Evolutionary conservation across 2,888 invertebrate genomes (phyloP).

Genomic region (Athalia circularis): DNA sequence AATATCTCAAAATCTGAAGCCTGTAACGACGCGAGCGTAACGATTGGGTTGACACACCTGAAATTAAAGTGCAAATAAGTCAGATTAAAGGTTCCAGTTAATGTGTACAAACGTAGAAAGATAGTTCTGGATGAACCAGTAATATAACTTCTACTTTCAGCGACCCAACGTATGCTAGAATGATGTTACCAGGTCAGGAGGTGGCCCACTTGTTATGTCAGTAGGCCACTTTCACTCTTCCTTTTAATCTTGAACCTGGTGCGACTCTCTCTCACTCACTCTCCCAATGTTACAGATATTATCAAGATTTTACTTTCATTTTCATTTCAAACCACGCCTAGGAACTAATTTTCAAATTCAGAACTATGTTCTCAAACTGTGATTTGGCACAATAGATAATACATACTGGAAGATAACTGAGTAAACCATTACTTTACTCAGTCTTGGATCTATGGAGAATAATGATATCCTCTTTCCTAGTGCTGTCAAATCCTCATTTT

Average conservation of each 20-base stretch:
- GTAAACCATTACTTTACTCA: slow-evolving; percentile 79
- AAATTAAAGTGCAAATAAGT: slow-evolving; percentile 43
- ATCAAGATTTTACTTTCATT: slow-evolving; percentile 13
- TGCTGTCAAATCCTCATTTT: slow-evolving; percentile 79
- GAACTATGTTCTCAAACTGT: neutral
- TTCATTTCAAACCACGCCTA: neutral
- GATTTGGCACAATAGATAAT: neutral
- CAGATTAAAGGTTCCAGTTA: slow-evolving; percentile 3
- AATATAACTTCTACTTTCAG: slow-evolving; percentile 25
- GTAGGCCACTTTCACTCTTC: slow-evolving; percentile 37
- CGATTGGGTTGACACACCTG: slow-evolving; percentile 76
- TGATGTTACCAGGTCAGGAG: slow-evolving; percentile 28
- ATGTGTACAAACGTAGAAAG: neutral
- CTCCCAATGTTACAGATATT: slow-evolving; percentile 6
- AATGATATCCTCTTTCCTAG: slow-evolving; percentile 77
- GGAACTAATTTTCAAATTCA: neutral
- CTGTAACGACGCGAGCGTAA: slow-evolving; percentile 75
- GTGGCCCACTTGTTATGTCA: slow-evolving; percentile 27
- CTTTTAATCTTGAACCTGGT: slow-evolving; percentile 14
- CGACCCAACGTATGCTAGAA: slow-evolving; percentile 26
- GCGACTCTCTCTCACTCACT: slow-evolving; percentile 28
- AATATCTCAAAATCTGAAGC: slow-evolving; percentile 77
- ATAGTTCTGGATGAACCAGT: slow-evolving; percentile 35
- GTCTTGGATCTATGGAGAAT: slow-evolving; percentile 79
- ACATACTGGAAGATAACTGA: slow-evolving; percentile 75